These are phyloP conservation scores for Paralichthys olivaceus DNA, from an alignment of 2,113 vertebrate genomes.

Conservation along the genomic window DNA sequence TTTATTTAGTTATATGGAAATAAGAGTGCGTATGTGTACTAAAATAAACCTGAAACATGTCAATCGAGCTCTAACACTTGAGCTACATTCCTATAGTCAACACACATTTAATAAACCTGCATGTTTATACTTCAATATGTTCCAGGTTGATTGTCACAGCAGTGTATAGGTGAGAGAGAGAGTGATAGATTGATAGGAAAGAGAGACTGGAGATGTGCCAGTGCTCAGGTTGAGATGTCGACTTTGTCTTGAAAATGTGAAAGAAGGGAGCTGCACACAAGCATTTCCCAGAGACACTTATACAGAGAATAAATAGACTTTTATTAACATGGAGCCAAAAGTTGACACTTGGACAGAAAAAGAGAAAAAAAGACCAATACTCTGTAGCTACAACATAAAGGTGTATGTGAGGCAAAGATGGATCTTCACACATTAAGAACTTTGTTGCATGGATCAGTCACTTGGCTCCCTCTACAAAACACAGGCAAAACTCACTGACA, in stretches of 20 bases:
- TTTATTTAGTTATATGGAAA: too few species aligned
- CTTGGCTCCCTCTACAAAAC: constrained; percentile 21
- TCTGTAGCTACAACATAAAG: constrained; percentile 30
- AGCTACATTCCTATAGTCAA: too few species aligned
- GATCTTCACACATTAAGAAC: constrained; percentile 27
- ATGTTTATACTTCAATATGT: too few species aligned
- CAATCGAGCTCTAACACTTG: too few species aligned
- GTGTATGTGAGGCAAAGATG: constrained; percentile 22
- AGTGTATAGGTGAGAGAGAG: too few species aligned
- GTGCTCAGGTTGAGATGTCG: not conserved
- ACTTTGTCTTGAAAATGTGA: too few species aligned
- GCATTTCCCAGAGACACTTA: constrained; percentile 4
- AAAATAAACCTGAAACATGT: too few species aligned
- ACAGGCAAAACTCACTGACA: constrained; percentile 30
- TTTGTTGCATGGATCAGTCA: constrained; percentile 11
- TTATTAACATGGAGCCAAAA: constrained; percentile 60
- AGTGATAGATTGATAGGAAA: too few species aligned
- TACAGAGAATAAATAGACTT: constrained; percentile 67
- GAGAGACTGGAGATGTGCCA: too few species aligned
- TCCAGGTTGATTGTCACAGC: too few species aligned
- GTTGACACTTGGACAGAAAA: constrained; percentile 42
- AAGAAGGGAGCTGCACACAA: not conserved
- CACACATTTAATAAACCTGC: too few species aligned
- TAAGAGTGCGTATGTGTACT: too few species aligned
- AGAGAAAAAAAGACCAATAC: constrained; percentile 30